Conservation (phyloP, 1,140 invertebrate genomes). For the Leptopilina clavipes region DNA sequence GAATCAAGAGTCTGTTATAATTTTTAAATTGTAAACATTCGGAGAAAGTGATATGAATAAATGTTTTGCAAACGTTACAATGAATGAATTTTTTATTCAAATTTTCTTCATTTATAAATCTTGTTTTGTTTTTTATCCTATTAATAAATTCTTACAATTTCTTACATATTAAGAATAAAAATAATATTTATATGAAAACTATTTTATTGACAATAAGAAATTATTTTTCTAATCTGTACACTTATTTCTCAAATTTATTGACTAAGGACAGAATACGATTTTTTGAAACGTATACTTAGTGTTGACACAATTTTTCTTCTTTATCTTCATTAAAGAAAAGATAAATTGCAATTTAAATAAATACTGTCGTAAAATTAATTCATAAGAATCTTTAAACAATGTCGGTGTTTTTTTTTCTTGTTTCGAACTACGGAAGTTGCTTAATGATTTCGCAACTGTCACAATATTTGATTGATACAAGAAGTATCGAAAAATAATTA, state of each 20-base stretch:
- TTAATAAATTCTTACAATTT: no score
- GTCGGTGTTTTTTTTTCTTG: no score
- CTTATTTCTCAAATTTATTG: neutral
- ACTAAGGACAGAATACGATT: neutral
- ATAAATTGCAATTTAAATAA: no score
- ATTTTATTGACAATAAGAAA: slow-evolving; percentile 6
- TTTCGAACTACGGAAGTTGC: no score
- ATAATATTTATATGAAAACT: neutral
- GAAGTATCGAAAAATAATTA: no score
- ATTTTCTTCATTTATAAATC: neutral
- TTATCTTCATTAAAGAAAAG: neutral
- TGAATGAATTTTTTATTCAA: neutral
- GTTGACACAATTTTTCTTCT: neutral
- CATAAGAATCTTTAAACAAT: no score
- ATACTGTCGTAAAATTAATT: no score
- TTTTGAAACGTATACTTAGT: neutral
- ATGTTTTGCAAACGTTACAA: slow-evolving; percentile 22
- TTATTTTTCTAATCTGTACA: slow-evolving; percentile 12
- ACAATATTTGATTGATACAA: no score
- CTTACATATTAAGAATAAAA: neutral
- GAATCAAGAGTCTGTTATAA: neutral
- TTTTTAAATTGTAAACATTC: slow-evolving; percentile 27
- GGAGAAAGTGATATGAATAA: slow-evolving; percentile 25
- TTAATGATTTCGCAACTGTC: no score
- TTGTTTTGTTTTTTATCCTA: neutral